Base-by-base conservation (phyloP, 2,888 invertebrate genomes). In the Proisotoma minuta region DNA sequence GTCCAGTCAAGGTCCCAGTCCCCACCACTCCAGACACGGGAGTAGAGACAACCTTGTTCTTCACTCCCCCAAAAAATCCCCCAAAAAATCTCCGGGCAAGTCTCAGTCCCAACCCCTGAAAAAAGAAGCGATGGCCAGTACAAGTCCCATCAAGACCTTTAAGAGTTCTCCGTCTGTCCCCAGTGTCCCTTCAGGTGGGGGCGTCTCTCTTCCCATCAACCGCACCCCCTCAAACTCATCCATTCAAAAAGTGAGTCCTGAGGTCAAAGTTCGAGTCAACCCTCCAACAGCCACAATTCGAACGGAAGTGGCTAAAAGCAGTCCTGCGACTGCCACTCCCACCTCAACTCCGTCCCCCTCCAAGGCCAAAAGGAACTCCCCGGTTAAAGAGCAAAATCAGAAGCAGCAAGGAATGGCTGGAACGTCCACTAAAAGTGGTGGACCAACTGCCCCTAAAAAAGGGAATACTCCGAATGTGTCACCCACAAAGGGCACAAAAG, bases 41-140 rank as follows among this genome's bases (percentile, higher is more conserved):
- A 34, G 34, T 15, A 34, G 34, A 15, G 34, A 34, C 8, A 34
- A 34, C 15, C 8, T 34, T 34, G 34, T 34, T 10, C 8, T 8
- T 15, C 15, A 8, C 8, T 34, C 34, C 8, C 34, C 34, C 15
- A 34, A 34, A 10, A 34, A 34, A 15, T 66, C 66, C 2, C 66
- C 66, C 8, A 66, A 62, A 60, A 63, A 63, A 28, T 66, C 66
- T 1, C 66, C 66, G 1, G 26, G 40, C 3, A 66, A 63, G 23
- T 59, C 54, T 23, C n/a, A n/a, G n/a, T n/a, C n/a, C n/a, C n/a
- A n/a, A n/a, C 27, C 39, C 23, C 2, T 29, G 28, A 3, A 63
- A 52, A 59, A 8, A 34, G 8, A 8, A 8, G 8, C 34, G 15
- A 15, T 15, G 15, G 34, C 34, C 8, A 8, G 15, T 34, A 8